A percentile compares a stretch with the other conserved stretches of the same genome.
Conservation (phyloP, 2,113 vertebrate species). For the Sturnus vulgaris region DNA sequence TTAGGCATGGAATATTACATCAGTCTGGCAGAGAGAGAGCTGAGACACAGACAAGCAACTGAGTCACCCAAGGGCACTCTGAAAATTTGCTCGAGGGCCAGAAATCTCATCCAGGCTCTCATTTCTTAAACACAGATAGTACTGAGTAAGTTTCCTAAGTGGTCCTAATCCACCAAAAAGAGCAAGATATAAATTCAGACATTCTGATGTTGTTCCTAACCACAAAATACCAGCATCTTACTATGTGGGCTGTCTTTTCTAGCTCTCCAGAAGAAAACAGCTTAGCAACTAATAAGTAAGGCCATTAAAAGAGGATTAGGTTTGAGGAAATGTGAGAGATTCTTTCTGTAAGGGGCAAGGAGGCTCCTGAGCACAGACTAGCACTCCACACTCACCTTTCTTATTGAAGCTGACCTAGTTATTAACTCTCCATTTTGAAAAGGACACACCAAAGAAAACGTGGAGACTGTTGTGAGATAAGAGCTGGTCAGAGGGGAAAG, state of each 20-base stretch:
- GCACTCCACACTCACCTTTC: background rate
- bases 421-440: constrained; percentile 10
- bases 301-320: background rate
- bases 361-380: background rate
- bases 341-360: background rate
- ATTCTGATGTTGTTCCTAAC: background rate
- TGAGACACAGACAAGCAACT: constrained; percentile 5
- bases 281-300: background rate
- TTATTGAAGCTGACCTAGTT: background rate
- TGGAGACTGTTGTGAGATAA: background rate
- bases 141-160: background rate
- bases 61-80: constrained; percentile 21
- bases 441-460: background rate
- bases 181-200: background rate
- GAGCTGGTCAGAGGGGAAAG: background rate
- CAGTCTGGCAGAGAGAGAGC: background rate
- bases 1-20: constrained; percentile 18
- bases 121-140: background rate
- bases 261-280: background rate
- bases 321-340: background rate
- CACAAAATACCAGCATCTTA: background rate
- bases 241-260: background rate
- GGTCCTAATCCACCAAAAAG: background rate
- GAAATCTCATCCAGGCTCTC: background rate
- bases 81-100: background rate